Evolutionary conservation across 2,113 vertebrate species (phyloP).

Genomic region (Phyllostomus discolor): DNA sequence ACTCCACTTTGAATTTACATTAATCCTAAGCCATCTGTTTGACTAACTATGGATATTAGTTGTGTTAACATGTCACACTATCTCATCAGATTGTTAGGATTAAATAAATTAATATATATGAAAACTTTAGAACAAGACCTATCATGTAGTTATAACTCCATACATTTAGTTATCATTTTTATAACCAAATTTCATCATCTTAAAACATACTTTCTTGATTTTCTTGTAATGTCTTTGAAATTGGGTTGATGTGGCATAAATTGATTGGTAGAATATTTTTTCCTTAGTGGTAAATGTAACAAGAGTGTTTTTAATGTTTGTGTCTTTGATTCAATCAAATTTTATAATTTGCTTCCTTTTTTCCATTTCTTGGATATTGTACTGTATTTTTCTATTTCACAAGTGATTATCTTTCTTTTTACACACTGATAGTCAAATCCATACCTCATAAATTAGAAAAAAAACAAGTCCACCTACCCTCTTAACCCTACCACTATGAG

Average conservation of each 20-base stretch:
- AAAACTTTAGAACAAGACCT: not conserved
- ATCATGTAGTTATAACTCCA: not conserved
- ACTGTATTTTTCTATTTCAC: not conserved
- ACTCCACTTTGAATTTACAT: slow-evolving; percentile 21
- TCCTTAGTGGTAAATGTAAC: not conserved
- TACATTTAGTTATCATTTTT: not conserved
- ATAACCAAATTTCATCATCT: not conserved
- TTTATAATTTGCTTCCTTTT: not conserved
- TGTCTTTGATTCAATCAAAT: not conserved
- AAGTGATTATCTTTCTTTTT: slow-evolving; percentile 1
- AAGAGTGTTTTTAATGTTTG: not conserved
- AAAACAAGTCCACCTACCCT: not conserved
- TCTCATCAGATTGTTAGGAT: not conserved
- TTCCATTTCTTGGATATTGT: not conserved
- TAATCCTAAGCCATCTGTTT: not conserved
- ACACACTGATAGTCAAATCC: not conserved
- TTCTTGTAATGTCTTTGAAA: not conserved
- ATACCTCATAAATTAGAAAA: not conserved
- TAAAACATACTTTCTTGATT: not conserved
- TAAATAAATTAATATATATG: not conserved
- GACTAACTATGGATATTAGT: not conserved
- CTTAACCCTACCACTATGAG: not conserved
- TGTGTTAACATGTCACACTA: not conserved
- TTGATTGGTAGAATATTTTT: not conserved
- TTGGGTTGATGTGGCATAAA: not conserved